Evolutionary conservation across 2,888 invertebrate species (phyloP).

Genomic region (Acronicta leporina): DNA sequence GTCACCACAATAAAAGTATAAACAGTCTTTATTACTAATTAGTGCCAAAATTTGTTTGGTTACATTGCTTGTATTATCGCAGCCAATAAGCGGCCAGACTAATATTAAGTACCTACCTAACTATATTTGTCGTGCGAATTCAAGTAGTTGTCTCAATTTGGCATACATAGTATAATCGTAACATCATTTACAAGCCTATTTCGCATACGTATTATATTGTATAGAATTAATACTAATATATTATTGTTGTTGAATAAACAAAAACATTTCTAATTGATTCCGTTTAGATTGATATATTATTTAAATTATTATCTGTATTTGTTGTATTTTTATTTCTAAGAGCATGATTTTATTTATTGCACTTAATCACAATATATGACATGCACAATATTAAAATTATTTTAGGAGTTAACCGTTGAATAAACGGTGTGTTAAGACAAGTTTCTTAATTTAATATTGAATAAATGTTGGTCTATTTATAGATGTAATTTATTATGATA

Average conservation of each 20-base stretch:
- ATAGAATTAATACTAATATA: slow-evolving; percentile 6
- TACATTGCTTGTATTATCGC: no score
- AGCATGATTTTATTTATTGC: slow-evolving; percentile 2
- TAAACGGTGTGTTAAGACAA: not conserved
- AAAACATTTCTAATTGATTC: slow-evolving; percentile 3
- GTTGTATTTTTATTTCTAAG: slow-evolving; percentile 8
- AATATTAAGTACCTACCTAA: not conserved
- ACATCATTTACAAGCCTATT: no score
- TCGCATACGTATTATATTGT: no score
- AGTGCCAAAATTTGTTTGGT: no score
- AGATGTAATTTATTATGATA: not conserved
- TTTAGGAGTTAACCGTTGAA: not conserved
- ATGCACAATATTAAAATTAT: slow-evolving; percentile 1
- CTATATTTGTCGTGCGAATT: slow-evolving; percentile 1
- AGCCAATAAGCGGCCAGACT: no score
- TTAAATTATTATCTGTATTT: slow-evolving; percentile 3
- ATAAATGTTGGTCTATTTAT: not conserved
- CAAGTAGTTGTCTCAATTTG: no score
- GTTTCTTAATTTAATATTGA: slow-evolving; percentile 4
- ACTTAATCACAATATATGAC: not conserved
- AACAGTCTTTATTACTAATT: no score
- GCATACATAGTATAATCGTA: no score
- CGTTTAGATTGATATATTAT: not conserved
- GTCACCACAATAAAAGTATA: no score
- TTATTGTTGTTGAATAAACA: slow-evolving; percentile 11